Evolutionary conservation across 2,888 invertebrate species (phyloP), one percentile per base, ranked within the genome.

Genomic region (Orchesellides sinensis): DNA sequence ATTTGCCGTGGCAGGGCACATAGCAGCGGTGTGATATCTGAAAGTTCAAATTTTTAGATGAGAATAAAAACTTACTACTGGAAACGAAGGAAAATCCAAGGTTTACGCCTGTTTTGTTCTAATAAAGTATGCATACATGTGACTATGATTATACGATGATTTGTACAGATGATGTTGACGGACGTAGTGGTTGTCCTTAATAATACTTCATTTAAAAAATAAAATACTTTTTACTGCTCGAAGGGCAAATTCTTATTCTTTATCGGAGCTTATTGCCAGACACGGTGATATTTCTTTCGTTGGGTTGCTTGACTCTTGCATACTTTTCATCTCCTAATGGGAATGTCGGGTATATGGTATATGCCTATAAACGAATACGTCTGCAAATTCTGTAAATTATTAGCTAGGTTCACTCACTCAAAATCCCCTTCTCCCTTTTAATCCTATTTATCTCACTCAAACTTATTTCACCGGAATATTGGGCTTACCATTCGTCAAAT

Each of bases 401-500:
- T 27, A 65, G 45, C 61, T 59, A 5, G 49, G 52, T 23, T 54
- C 74, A 49, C 32, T 63, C 45, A 19, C 23, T 63, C 32, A 63
- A 40, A 75, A 65, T 65, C 68, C 59, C 77, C 49, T n/a, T 63
- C 61, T 85, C 77, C 74, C 83, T 86, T 87, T 87, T 86, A 87
- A 87, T 87, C 87, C 86, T 84, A 86, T 87, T 87, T 87, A 86
- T 87, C 85, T 87, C 84, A 74, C 84, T 83, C 84, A 56, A 78
- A 69, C 78, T 81, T 79, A 83, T 83, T 84, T 77, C 79, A 61
- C 80, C 75, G 85, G 83, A 86, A 83, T 85, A 83, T 52, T 45
- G 56, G 74, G 85, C 84, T 82, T 82, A 84, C 81, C 85, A 84
- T 78, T 87, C 84, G 85, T 84, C 87, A 84, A 87, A 87, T 85